A percentile compares a stretch with the other conserved stretches of the same genome.
These are phyloP conservation scores for Brachyistius frenatus DNA, from an alignment of 2,113 vertebrate species.

Conservation along the genomic window DNA sequence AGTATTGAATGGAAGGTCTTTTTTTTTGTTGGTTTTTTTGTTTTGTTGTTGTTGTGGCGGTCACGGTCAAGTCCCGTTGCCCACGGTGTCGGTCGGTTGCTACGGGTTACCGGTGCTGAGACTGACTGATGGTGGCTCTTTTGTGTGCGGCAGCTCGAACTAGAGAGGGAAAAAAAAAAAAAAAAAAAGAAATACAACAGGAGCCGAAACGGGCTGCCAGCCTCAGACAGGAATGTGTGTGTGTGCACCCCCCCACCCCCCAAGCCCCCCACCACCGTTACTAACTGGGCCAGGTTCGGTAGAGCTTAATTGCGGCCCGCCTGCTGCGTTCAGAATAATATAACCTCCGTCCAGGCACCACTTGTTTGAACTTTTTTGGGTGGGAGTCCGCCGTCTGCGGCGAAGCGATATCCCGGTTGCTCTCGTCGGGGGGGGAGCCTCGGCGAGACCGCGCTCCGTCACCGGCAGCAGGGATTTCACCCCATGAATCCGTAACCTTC, in stretches of 20 bases:
- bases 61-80: slow-evolving; percentile 28
- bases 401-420: slow-evolving; percentile 1
- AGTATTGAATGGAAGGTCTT: background rate
- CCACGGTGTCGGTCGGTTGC: slow-evolving; percentile 35
- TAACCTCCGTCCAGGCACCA: slow-evolving; percentile 18
- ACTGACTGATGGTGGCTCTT: slow-evolving; percentile 54
- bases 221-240: slow-evolving; percentile 36
- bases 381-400: slow-evolving; percentile 18
- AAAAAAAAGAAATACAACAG: background rate
- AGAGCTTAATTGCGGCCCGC: slow-evolving; percentile 46
- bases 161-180: slow-evolving; percentile 6
- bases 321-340: slow-evolving; percentile 47
- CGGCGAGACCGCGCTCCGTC: slow-evolving; percentile 34
- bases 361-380: slow-evolving; percentile 42
- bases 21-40: no score
- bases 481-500: slow-evolving; percentile 67
- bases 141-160: slow-evolving; percentile 44
- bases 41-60: background rate
- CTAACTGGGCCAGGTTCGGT: slow-evolving; percentile 52
- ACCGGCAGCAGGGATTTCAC: slow-evolving; percentile 63
- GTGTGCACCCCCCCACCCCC: background rate
- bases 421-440: slow-evolving; percentile 21
- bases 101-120: slow-evolving; percentile 25
- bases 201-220: slow-evolving; percentile 31
- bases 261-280: background rate